phyloP scores from a whole-genome alignment of 2,797 vertebrate species.

The Scarus forsteni region DNA sequence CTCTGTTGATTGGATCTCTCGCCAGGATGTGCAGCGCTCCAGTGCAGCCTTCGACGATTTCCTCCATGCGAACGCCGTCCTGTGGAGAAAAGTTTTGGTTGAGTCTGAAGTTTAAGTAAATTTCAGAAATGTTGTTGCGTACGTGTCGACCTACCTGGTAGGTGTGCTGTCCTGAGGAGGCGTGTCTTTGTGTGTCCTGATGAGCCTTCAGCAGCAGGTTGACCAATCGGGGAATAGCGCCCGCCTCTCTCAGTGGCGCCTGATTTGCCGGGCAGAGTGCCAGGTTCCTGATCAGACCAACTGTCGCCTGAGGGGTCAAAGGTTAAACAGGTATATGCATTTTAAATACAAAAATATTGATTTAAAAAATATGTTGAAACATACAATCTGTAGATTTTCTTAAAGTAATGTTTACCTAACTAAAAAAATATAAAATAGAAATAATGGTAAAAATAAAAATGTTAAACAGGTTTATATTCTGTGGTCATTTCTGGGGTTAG shows the following conservation, averaged over 20 bases:
- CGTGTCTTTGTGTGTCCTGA: conserved; percentile 94
- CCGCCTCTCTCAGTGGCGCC: conserved; percentile 89
- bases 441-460: too few species aligned
- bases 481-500: too few species aligned
- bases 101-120: neutral
- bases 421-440: too few species aligned
- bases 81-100: conserved; percentile 58
- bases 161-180: conserved; percentile 91
- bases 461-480: too few species aligned
- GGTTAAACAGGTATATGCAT: neutral
- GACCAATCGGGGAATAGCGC: conserved; percentile 90
- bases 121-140: neutral
- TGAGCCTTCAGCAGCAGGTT: conserved; percentile 95
- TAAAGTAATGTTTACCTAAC: too few species aligned
- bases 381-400: too few species aligned
- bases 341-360: too few species aligned
- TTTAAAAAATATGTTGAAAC: too few species aligned
- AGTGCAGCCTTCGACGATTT: conserved; percentile 97
- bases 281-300: conserved; percentile 96
- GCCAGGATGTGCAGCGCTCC: conserved; percentile 98
- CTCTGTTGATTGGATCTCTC: conserved; percentile 90
- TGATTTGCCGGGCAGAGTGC: conserved; percentile 95
- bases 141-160: conserved; percentile 85
- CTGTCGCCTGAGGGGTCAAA: conserved; percentile 87
- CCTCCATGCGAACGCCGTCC: conserved; percentile 99